Base-by-base conservation (phyloP, 2,797 vertebrate species). In the Alcedo quadribrachys region DNA sequence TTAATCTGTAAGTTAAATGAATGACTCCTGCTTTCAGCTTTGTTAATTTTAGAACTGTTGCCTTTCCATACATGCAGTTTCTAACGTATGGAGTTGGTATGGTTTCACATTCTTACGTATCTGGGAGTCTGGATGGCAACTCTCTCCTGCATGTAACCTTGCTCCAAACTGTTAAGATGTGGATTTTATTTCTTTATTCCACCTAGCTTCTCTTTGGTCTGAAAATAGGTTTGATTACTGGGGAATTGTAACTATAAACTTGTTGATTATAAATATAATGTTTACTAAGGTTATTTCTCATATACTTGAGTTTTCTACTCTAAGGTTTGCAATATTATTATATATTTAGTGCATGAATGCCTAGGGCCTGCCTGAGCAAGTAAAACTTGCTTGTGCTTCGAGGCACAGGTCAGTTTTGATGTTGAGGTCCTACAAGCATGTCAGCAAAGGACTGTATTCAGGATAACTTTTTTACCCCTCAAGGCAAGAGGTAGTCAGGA, bases 321-420 rank as follows among this genome's bases (percentile, higher is more conserved):
- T 28, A 24, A 28, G 55, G 50, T 69, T 40, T 85, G 22, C 16
- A 19, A 40, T 87, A 63, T 58, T 58, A 55, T 65, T 13, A 33
- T 71, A 19, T 69, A 27, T 28, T 53, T 18, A 50, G 33, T 77
- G 25, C 24, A 33, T 54, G 50, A 81, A 60, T 1, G 12, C 65
- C 37, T 57, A 20, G 20, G 48, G 65, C 65, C 45, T 69, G 15
- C n/a, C 60, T 28, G 21, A 77, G 33, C 70, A 73, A 67, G 45
- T 53, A 81, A 81, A 71, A 71, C 53, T 76, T 83, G 70, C n/a
- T 46, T 76, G 15, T 63, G 32, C 43, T 84, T 84, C 84, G 22
- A 67, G 32, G 22, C 16, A 8, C 3, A 12, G 32, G 45, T 73
- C 61, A 54, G 55, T 68, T 81, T 73, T 73, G 45, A 68, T 68